These are phyloP conservation scores for Cremastobaeus sp. DNA, from an alignment of 2,888 invertebrate genomes.

Conservation along the genomic window DNA sequence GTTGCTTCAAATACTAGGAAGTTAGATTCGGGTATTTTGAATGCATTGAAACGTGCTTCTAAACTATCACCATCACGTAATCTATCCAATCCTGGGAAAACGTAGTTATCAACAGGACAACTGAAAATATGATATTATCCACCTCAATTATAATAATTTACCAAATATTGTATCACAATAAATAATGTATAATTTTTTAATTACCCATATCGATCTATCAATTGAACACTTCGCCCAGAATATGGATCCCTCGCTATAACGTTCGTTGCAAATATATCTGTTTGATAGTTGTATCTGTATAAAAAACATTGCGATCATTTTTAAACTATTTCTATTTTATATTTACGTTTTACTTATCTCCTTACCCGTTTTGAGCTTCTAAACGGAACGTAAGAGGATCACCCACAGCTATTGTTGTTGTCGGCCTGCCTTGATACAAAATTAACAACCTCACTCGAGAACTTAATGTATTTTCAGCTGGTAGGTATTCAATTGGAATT, in stretches of 20 bases:
- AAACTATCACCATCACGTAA: conserved; percentile 91
- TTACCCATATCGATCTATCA: conserved; percentile 93
- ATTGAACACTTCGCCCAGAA: conserved; percentile 91
- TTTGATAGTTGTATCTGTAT: conserved; percentile 85
- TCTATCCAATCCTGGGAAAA: conserved; percentile 93
- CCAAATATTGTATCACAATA: too few species aligned
- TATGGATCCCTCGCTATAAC: conserved; percentile 95
- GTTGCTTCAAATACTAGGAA: conserved; percentile 96
- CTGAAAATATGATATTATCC: conserved; percentile 77
- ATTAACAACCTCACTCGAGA: conserved; percentile 92
- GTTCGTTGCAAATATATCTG: conserved; percentile 95
- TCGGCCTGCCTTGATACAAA: conserved; percentile 92
- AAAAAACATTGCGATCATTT: too few species aligned
- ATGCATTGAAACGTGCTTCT: conserved; percentile 94
- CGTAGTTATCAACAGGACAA: conserved; percentile 93
- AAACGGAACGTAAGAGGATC: conserved; percentile 93
- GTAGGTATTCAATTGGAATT: conserved; percentile 94
- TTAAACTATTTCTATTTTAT: too few species aligned
- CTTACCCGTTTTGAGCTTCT: conserved; percentile 89
- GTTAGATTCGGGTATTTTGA: conserved; percentile 96
- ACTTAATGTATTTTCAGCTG: conserved; percentile 93
- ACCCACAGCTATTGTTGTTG: conserved; percentile 95
- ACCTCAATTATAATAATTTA: background rate
- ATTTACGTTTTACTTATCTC: background rate
- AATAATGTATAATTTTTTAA: too few species aligned